Conservation (phyloP, 1,140 invertebrate genomes). For the Tyrophagus putrescentiae region DNA sequence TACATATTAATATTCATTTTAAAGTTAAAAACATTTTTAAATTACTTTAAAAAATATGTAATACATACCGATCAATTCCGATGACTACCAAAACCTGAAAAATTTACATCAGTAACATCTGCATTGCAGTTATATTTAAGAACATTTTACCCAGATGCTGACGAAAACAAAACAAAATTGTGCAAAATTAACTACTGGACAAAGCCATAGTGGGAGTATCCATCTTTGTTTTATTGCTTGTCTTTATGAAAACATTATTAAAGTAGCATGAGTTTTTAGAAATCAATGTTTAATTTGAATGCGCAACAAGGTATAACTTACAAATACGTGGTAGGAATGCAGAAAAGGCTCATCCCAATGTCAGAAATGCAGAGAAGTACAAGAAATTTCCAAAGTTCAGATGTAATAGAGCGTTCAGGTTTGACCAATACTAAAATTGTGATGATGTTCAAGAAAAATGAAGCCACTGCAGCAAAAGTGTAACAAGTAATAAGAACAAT, state of each 20-base stretch:
- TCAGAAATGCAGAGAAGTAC: slow-evolving; percentile 36
- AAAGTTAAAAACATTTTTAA: slow-evolving; percentile 5
- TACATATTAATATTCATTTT: background rate
- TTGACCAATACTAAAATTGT: slow-evolving; percentile 33
- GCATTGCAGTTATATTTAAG: too few relatives aligned
- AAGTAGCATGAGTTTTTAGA: too few relatives aligned
- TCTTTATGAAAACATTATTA: too few relatives aligned
- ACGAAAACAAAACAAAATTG: slow-evolving; percentile 35
- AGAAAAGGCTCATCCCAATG: slow-evolving; percentile 36
- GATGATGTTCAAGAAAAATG: slow-evolving; percentile 32
- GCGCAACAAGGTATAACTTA: too few relatives aligned
- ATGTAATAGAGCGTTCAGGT: slow-evolving; percentile 30
- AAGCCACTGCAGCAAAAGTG: slow-evolving; percentile 32
- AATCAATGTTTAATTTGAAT: too few relatives aligned
- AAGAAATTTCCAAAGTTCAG: slow-evolving; percentile 33
- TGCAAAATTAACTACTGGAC: slow-evolving; percentile 35
- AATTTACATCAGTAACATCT: too few relatives aligned
- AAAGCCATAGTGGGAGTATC: slow-evolving; percentile 34
- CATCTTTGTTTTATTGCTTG: slow-evolving; percentile 35
- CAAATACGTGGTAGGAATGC: slow-evolving; percentile 38
- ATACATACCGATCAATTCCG: slow-evolving; percentile 35
- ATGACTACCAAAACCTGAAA: slow-evolving; percentile 35
- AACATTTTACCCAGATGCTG: slow-evolving; percentile 36
- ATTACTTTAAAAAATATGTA: background rate
- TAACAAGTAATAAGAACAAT: slow-evolving; percentile 33